Evolutionary conservation across 2,113 vertebrate genomes (phyloP), one percentile per base, ranked within the genome.

Genomic region (Cryptotis parvus): DNA sequence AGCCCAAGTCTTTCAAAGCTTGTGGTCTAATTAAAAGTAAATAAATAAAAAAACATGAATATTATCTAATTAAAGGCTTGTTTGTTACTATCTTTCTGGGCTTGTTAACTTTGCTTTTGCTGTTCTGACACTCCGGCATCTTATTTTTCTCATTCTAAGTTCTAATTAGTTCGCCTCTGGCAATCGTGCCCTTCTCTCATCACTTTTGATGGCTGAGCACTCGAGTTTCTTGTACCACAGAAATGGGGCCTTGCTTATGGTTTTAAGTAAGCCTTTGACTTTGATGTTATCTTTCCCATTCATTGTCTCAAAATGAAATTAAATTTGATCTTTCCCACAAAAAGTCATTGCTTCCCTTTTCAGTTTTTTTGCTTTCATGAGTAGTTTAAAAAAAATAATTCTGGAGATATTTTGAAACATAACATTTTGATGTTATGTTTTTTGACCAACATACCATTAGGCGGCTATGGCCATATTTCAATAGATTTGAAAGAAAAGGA

Each of bases 191-290:
- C 55, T 58, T 22, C 7, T 58, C 18, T 58, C 45, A 24, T 58
- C 6, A 11, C 4, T 3, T 43, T 10, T 8, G 1, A 0, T 35
- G 6, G 12, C 15, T 31, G 4, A 3, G 33, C 33, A 16, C 9
- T 22, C 27, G 22, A 37, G n/a, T 11, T 12, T 5, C 1, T 0
- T 1, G 1, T 1, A 22, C n/a, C 68, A 18, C 2, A 9, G 11
- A 9, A 14, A 29, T 5, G 49, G 31, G 1, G 1, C 35, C 18
- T 78, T 69, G 45, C n/a, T n/a, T n/a, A n/a, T n/a, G n/a, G n/a
- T n/a, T n/a, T n/a, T n/a, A n/a, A n/a, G n/a, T n/a, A n/a, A n/a
- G n/a, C n/a, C n/a, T n/a, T n/a, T 22, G 14, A 3, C 18, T 7
- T 76, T 41, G 31, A 12, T 68, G 18, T 27, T 72, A 0, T 63